Percentiles rank a stretch among this genome's conserved stretches.
phyloP scores from a whole-genome alignment of 2,797 vertebrate species.

The Rhabdophis nuchalis region DNA sequence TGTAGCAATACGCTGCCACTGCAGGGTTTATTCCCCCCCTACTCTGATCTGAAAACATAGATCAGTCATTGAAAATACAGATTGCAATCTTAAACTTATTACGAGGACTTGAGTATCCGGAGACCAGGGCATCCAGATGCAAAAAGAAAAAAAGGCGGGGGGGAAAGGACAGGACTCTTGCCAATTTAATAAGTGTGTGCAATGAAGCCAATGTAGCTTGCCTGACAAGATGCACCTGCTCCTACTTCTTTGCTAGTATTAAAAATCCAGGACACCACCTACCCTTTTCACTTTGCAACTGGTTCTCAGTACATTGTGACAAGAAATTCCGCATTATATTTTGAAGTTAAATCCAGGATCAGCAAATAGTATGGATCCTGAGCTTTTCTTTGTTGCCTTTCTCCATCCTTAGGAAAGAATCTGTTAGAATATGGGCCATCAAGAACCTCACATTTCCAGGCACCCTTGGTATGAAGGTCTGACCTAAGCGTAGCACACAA shows the following conservation, averaged over 20 bases:
- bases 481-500: too few relatives aligned
- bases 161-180: neutral
- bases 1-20: neutral
- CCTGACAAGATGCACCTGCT: neutral
- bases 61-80: neutral
- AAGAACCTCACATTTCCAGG: too few relatives aligned
- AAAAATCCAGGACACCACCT: neutral
- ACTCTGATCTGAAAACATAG: neutral
- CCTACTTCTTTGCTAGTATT: neutral
- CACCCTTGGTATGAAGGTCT: too few relatives aligned
- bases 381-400: neutral
- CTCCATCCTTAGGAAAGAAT: too few relatives aligned
- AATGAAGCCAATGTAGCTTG: neutral
- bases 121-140: neutral
- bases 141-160: neutral
- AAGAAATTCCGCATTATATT: neutral
- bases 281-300: neutral
- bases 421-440: too few relatives aligned
- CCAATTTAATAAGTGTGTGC: neutral
- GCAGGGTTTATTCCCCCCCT: neutral
- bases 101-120: neutral
- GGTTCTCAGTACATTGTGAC: neutral
- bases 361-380: neutral
- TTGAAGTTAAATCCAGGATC: neutral
- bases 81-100: neutral